phyloP scores from a whole-genome alignment of 2,888 invertebrate species.

The Poecilus cupreus region DNA sequence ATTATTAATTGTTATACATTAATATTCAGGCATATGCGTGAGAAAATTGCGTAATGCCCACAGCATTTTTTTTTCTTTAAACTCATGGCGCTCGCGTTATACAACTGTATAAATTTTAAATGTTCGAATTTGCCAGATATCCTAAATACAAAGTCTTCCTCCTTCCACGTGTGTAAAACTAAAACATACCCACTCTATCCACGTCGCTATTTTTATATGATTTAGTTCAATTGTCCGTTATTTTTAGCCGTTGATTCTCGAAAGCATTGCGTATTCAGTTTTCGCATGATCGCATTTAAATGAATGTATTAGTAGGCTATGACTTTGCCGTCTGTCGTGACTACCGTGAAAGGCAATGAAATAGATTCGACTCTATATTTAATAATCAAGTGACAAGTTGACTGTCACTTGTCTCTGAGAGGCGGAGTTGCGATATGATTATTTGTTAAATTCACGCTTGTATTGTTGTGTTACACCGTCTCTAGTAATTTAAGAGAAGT shows the following conservation, averaged over 20 bases:
- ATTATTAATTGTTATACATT: no score
- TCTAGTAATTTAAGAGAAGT: not conserved
- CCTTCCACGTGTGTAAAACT: not conserved
- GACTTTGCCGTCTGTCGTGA: not conserved
- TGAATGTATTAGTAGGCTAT: not conserved
- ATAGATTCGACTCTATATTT: conserved; percentile 13
- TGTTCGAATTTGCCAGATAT: not conserved
- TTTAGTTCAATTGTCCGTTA: conserved; percentile 7
- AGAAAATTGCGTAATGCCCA: no score
- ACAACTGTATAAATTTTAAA: no score
- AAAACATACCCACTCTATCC: not conserved
- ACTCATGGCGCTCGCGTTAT: no score
- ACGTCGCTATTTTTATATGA: conserved; percentile 10
- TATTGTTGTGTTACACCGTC: not conserved
- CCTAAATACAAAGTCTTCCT: not conserved
- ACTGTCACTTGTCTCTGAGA: not conserved
- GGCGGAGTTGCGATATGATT: conserved; percentile 1
- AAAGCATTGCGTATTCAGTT: not conserved
- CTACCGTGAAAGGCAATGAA: conserved; percentile 34
- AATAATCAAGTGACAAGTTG: conserved; percentile 4
- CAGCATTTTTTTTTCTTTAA: no score
- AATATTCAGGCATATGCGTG: no score
- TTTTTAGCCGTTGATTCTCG: conserved; percentile 21
- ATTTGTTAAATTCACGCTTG: not conserved
- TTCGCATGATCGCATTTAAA: conserved; percentile 7